phyloP scores from a whole-genome alignment of 2,113 vertebrate species.

The Psilopogon haemacephalus region DNA sequence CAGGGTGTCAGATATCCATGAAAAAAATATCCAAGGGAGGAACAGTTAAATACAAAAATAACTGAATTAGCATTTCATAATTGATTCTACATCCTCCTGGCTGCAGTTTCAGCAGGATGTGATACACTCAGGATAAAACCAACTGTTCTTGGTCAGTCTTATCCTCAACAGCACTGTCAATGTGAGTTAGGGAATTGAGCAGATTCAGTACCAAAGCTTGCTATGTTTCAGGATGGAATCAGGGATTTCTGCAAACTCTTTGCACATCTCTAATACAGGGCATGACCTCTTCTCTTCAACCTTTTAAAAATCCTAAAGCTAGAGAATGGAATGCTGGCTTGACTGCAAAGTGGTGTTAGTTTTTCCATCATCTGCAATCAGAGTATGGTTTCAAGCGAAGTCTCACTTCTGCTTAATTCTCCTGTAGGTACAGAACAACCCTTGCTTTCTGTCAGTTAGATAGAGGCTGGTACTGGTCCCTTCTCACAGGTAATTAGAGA shows the following conservation, averaged over 20 bases:
- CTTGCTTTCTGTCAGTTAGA: neutral
- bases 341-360: neutral
- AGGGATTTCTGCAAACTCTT: neutral
- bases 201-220: neutral
- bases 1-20: accelerated
- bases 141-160: neutral
- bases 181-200: neutral
- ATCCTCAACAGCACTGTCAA: neutral
- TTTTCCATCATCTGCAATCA: neutral
- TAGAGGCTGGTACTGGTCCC: too few relatives aligned
- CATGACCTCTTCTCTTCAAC: neutral
- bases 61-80: neutral
- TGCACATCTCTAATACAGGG: neutral
- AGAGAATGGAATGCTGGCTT: neutral
- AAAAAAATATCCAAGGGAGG: neutral
- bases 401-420: too few relatives aligned
- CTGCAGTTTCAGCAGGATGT: neutral
- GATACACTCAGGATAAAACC: neutral
- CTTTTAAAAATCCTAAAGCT: neutral
- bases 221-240: neutral
- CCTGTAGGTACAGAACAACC: neutral
- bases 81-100: neutral
- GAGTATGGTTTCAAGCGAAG: neutral
- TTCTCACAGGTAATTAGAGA: too few relatives aligned
- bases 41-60: neutral